A percentile compares a stretch with the other conserved stretches of the same genome.
phyloP scores from a whole-genome alignment of 1,140 invertebrate species.

The Habropoda laboriosa region DNA sequence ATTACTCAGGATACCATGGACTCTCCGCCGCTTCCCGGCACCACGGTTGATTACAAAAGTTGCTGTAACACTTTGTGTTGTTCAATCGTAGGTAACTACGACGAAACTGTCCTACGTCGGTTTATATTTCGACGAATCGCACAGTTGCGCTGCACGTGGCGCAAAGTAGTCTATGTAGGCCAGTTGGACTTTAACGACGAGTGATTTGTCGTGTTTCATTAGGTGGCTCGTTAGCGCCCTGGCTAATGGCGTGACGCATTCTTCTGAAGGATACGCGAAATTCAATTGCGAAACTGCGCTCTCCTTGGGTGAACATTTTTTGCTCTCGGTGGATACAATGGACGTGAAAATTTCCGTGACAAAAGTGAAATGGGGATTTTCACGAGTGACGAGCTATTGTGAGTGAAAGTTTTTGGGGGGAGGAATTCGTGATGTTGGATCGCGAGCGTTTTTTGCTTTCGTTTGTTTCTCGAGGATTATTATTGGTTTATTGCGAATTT shows the following conservation, averaged over 20 bases:
- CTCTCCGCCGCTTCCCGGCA: neutral
- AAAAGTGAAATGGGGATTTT: too few species aligned
- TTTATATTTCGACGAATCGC: neutral
- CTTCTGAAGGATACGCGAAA: neutral
- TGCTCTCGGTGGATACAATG: too few species aligned
- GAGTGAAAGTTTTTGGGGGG: too few species aligned
- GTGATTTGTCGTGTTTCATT: conserved; percentile 26
- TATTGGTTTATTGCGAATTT: too few species aligned
- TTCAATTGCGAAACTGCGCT: neutral
- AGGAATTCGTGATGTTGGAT: too few species aligned
- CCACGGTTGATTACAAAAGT: conserved; percentile 14
- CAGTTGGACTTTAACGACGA: neutral
- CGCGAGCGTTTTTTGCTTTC: too few species aligned
- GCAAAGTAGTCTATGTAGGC: too few species aligned
- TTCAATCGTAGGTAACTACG: neutral
- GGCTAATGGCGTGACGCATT: neutral
- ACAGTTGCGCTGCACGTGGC: neutral
- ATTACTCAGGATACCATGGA: neutral
- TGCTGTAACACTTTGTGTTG: neutral
- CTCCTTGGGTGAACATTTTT: too few species aligned
- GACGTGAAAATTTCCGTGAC: too few species aligned
- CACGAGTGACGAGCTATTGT: too few species aligned
- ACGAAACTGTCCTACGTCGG: neutral
- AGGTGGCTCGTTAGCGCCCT: conserved; percentile 15
- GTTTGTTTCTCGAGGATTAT: too few species aligned